phyloP scores from a whole-genome alignment of 2,888 invertebrate genomes.

The Epistrophe eligans region DNA sequence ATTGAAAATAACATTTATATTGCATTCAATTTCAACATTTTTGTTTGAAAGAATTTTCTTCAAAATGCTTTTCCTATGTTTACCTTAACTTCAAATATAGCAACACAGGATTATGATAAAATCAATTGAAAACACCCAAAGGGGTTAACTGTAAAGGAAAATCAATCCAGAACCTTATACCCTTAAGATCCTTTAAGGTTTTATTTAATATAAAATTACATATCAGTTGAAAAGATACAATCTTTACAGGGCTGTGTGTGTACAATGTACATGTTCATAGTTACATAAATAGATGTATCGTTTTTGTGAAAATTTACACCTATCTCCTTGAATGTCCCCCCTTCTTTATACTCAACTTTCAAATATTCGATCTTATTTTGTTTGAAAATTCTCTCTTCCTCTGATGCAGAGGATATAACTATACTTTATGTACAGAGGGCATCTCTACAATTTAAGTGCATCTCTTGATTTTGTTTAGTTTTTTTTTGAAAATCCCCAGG shows the following conservation, averaged over 20 bases:
- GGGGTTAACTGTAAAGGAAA: background rate
- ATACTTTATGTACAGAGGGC: background rate
- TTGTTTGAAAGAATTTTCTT: background rate
- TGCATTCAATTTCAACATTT: background rate
- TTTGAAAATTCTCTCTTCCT: background rate
- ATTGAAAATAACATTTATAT: background rate
- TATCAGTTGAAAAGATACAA: slow-evolving; percentile 20
- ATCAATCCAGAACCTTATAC: background rate
- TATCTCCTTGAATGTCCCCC: background rate
- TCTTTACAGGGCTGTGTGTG: background rate
- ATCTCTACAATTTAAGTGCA: background rate
- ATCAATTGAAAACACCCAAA: slow-evolving; percentile 2
- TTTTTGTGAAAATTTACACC: slow-evolving; percentile 7
- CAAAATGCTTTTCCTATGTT: background rate
- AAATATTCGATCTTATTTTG: slow-evolving; percentile 1
- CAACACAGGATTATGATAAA: background rate
- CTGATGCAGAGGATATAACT: background rate
- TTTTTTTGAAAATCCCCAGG: slow-evolving; percentile 3
- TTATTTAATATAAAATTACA: slow-evolving; percentile 26
- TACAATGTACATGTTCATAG: too few species aligned
- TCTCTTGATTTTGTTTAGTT: slow-evolving; percentile 1
- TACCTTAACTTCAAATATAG: background rate
- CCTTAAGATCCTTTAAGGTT: background rate
- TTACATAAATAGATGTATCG: background rate
- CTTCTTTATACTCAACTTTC: background rate